These are phyloP conservation scores for Eleginops maclovinus DNA, from an alignment of 2,113 vertebrate species.

Conservation along the genomic window DNA sequence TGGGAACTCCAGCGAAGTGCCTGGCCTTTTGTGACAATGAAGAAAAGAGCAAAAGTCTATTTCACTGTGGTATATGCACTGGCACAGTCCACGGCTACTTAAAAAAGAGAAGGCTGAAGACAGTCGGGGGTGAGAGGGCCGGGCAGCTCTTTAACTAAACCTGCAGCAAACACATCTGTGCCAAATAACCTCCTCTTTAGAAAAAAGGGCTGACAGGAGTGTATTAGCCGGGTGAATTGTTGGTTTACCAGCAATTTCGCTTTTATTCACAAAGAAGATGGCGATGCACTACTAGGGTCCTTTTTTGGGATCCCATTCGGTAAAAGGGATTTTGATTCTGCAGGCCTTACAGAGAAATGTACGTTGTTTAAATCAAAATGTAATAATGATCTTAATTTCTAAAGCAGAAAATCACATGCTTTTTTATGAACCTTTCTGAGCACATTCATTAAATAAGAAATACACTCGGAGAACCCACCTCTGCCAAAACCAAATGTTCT, in stretches of 20 bases:
- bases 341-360: not conserved
- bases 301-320: slow-evolving; percentile 15
- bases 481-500: too few relatives aligned
- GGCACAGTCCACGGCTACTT: slow-evolving; percentile 76
- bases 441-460: not conserved
- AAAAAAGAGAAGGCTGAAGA: slow-evolving; percentile 67
- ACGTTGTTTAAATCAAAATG: not conserved
- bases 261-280: slow-evolving; percentile 22
- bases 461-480: too few relatives aligned
- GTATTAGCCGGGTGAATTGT: slow-evolving; percentile 37
- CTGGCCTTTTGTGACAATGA: slow-evolving; percentile 84
- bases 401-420: not conserved
- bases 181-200: slow-evolving; percentile 55
- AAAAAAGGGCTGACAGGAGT: slow-evolving; percentile 36
- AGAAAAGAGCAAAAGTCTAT: slow-evolving; percentile 83
- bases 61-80: slow-evolving; percentile 76
- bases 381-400: not conserved
- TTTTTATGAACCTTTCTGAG: not conserved
- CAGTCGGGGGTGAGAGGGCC: slow-evolving; percentile 52
- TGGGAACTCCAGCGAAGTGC: slow-evolving; percentile 81
- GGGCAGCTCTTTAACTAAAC: slow-evolving; percentile 75
- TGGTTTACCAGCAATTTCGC: slow-evolving; percentile 29
- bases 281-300: slow-evolving; percentile 1
- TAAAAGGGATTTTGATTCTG: not conserved
- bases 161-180: slow-evolving; percentile 64